phyloP scores from a whole-genome alignment of 2,888 invertebrate genomes.

The Myathropa florea region DNA sequence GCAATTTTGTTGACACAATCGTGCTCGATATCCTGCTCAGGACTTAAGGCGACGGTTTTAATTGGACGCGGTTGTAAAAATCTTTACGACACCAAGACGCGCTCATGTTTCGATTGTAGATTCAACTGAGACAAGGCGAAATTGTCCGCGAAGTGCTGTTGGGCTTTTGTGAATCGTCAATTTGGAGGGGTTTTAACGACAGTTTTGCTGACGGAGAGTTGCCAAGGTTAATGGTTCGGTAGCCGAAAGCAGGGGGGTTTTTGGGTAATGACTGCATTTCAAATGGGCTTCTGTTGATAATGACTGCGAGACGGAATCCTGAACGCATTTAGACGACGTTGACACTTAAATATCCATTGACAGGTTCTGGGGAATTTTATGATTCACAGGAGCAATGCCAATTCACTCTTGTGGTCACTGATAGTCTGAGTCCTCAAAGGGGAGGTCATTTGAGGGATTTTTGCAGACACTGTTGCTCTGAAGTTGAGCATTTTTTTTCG shows the following conservation, averaged over 20 bases:
- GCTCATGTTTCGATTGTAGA: neutral
- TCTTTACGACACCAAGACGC: neutral
- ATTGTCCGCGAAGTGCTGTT: too few relatives aligned
- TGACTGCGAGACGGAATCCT: neutral
- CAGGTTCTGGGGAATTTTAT: neutral
- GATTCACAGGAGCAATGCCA: neutral
- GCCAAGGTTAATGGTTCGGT: neutral
- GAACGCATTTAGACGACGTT: neutral
- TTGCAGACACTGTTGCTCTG: too few relatives aligned
- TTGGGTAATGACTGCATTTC: neutral
- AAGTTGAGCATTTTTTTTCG: too few relatives aligned
- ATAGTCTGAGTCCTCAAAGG: too few relatives aligned
- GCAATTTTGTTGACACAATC: neutral
- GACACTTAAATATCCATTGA: neutral
- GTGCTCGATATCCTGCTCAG: neutral
- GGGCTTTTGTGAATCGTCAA: too few relatives aligned
- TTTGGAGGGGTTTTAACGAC: neutral
- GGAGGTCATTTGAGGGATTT: too few relatives aligned
- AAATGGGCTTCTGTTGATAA: neutral
- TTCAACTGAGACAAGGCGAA: neutral
- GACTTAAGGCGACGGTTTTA: neutral
- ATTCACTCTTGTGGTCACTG: too few relatives aligned
- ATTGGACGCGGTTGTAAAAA: neutral
- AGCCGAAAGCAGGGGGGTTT: neutral
- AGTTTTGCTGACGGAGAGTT: neutral